Conservation (phyloP, 2,113 vertebrate species). For the Spermophilus dauricus region DNA sequence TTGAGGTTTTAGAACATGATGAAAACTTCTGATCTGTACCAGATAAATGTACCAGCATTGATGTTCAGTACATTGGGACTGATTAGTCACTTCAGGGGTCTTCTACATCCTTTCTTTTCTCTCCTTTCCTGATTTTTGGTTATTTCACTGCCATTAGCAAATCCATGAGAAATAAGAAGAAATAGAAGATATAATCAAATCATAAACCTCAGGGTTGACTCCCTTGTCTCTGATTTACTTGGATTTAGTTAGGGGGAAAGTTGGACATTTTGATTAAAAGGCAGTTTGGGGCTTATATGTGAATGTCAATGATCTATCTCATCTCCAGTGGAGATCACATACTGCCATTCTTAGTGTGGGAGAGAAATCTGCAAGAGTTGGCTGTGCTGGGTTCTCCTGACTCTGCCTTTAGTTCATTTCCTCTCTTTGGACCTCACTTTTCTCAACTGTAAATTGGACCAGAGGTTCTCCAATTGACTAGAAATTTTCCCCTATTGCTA, state of each 20-base stretch:
- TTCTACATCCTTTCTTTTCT: not conserved
- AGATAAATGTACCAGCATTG: not conserved
- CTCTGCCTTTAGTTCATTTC: not conserved
- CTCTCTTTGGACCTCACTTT: not conserved
- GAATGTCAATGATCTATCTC: not conserved
- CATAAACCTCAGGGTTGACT: not conserved
- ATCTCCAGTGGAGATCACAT: not conserved
- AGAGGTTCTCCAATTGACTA: not conserved
- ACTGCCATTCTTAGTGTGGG: not conserved
- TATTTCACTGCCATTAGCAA: conserved; percentile 46
- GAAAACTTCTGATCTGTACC: not conserved
- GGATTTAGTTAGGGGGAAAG: not conserved
- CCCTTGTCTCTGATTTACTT: conserved; percentile 36
- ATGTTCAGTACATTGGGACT: not conserved
- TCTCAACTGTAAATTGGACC: not conserved
- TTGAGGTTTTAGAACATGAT: conserved; percentile 20
- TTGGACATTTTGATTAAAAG: not conserved
- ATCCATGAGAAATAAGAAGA: not conserved
- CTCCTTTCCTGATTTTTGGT: not conserved
- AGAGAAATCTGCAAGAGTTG: not conserved
- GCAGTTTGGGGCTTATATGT: not conserved
- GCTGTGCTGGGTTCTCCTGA: not conserved
- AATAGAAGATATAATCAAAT: not conserved
- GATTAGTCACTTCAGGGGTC: not conserved
- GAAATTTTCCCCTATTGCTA: not conserved